These are phyloP conservation scores for Rallus limicola DNA, from an alignment of 2,113 vertebrate genomes.

Conservation along the genomic window DNA sequence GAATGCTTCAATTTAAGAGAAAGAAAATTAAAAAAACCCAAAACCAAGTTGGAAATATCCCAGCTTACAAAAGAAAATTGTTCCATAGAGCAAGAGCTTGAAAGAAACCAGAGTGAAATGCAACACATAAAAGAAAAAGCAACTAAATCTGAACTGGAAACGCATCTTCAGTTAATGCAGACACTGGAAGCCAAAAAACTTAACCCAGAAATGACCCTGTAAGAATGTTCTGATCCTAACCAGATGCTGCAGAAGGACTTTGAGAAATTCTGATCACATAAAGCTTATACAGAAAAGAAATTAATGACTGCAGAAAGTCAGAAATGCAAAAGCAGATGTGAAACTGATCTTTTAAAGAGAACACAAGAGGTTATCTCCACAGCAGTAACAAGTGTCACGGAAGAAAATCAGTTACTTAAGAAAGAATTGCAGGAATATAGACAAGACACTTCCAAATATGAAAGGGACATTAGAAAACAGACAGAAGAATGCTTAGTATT, in stretches of 20 bases:
- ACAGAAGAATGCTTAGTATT: constrained; percentile 45
- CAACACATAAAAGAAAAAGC: constrained; percentile 55
- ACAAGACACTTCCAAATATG: constrained; percentile 37
- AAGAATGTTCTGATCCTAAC: constrained; percentile 21
- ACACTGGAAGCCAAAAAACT: constrained; percentile 53
- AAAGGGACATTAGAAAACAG: constrained; percentile 46
- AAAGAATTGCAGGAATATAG: constrained; percentile 60
- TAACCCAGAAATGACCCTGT: constrained; percentile 40
- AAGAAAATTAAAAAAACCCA: constrained; percentile 41
- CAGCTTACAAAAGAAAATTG: constrained; percentile 46
- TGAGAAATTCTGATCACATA: not conserved
- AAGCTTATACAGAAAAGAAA: constrained; percentile 28
- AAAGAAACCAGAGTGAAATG: constrained; percentile 22
- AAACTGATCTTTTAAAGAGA: constrained; percentile 51
- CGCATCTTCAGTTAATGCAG: constrained; percentile 32
- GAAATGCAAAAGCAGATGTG: constrained; percentile 56
- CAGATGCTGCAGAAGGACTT: constrained; percentile 51
- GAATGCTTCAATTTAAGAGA: constrained; percentile 3
- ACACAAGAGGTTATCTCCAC: constrained; percentile 56
- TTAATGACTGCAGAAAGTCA: constrained; percentile 33
- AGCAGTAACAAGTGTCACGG: constrained; percentile 42
- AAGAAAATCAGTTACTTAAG: constrained; percentile 68
- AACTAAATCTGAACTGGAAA: constrained; percentile 32
- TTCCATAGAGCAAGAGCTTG: constrained; percentile 43
- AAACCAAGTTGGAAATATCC: not conserved